Conservation (phyloP, 2,888 invertebrate species). For the Drosophila lacicola region DNA sequence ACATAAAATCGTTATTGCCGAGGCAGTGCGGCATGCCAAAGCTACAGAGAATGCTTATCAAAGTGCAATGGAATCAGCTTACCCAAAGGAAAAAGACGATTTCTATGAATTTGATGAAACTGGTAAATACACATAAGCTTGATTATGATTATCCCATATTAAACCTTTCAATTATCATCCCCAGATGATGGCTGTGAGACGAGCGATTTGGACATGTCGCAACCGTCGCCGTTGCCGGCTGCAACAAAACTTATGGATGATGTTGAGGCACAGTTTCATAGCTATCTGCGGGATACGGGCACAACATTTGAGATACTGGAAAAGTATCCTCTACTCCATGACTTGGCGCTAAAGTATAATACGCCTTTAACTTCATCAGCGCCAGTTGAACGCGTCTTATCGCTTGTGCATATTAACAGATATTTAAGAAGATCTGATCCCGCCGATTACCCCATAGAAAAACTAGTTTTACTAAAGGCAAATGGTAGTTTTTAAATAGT, state of each 20-base stretch:
- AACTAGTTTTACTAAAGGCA: conserved; percentile 48
- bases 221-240: conserved; percentile 27
- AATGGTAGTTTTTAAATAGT: conserved; percentile 15
- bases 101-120: conserved; percentile 56
- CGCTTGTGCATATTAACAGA: conserved; percentile 13
- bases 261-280: conserved; percentile 35
- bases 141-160: not conserved
- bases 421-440: conserved; percentile 16
- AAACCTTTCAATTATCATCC: not conserved
- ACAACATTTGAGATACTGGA: conserved; percentile 43
- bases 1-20: conserved; percentile 37
- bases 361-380: conserved; percentile 37
- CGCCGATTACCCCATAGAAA: conserved; percentile 34
- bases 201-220: conserved; percentile 34
- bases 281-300: conserved; percentile 34
- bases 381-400: conserved; percentile 17
- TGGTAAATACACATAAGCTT: conserved; percentile 9
- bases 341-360: conserved; percentile 41
- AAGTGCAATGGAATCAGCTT: not conserved
- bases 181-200: conserved; percentile 40
- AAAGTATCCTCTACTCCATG: conserved; percentile 45
- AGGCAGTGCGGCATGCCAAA: conserved; percentile 44
- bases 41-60: conserved; percentile 24
- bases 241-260: conserved; percentile 33
- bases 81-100: conserved; percentile 30